Evolutionary conservation across 2,888 invertebrate genomes (phyloP).

Genomic region (Celastrina argiolus): DNA sequence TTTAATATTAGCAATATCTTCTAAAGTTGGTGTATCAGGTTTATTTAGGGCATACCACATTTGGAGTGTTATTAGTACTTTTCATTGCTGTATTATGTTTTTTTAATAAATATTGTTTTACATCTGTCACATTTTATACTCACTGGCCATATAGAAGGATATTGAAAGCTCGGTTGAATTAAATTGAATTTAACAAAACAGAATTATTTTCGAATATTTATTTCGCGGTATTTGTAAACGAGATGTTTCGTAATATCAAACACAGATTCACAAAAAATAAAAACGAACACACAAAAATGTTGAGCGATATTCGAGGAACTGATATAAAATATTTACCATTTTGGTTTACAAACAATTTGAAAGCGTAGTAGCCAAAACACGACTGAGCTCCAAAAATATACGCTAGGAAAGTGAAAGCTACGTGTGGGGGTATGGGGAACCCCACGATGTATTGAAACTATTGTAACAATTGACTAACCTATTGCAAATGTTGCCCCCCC

Average conservation of each 20-base stretch:
- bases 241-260: neutral
- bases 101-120: too few relatives aligned
- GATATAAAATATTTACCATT: constrained; percentile 42
- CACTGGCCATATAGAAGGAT: too few relatives aligned
- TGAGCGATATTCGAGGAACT: neutral
- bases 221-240: too few relatives aligned
- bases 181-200: too few relatives aligned
- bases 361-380: constrained; percentile 34
- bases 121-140: too few relatives aligned
- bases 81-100: too few relatives aligned
- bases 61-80: too few relatives aligned
- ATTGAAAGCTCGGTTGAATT: too few relatives aligned
- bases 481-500: neutral
- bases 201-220: too few relatives aligned
- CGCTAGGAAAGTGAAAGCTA: constrained; percentile 1
- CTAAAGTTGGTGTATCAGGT: too few relatives aligned
- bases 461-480: neutral
- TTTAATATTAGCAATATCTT: too few relatives aligned
- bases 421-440: neutral
- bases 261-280: neutral
- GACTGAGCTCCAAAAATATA: constrained; percentile 34
- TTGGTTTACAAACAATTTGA: constrained; percentile 25
- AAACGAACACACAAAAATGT: neutral
- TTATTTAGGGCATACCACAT: too few relatives aligned
- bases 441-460: neutral